Conservation (phyloP, 1,140 invertebrate genomes). For the Eufriesea mexicana region DNA sequence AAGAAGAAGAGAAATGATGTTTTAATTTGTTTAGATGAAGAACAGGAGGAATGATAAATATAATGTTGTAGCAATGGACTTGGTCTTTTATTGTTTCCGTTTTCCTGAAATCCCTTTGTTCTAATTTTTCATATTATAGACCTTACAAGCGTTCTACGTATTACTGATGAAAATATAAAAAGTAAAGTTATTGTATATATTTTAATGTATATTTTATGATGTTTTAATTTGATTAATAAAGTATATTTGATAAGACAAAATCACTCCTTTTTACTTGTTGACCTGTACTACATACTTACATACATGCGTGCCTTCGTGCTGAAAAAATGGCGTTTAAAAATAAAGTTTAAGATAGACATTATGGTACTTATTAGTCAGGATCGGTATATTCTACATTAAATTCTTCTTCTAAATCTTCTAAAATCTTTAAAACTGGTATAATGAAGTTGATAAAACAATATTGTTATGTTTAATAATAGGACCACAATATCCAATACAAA, state of each 20-base stretch:
- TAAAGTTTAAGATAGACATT: not conserved
- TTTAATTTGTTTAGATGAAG: not conserved
- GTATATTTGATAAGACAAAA: not conserved
- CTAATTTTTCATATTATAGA: not conserved
- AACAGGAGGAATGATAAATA: not conserved
- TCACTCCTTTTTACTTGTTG: not conserved
- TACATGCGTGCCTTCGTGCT: not conserved
- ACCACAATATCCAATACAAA: too few species aligned
- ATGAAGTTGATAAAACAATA: too few species aligned
- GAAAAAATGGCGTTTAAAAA: not conserved
- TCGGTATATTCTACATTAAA: too few species aligned
- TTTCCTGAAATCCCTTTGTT: not conserved
- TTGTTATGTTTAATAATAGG: too few species aligned
- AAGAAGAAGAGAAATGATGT: not conserved
- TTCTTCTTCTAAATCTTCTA: too few species aligned
- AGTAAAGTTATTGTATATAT: not conserved
- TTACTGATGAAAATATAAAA: not conserved
- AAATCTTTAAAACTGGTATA: too few species aligned
- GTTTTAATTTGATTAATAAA: not conserved
- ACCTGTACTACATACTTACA: not conserved
- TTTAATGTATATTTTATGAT: not conserved
- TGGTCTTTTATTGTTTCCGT: not conserved
- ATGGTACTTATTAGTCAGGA: too few species aligned
- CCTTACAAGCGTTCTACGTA: not conserved
- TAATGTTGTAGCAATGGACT: not conserved